These are phyloP conservation scores for Eristalinus sepulchralis DNA, from an alignment of 2,888 invertebrate species.

Conservation along the genomic window DNA sequence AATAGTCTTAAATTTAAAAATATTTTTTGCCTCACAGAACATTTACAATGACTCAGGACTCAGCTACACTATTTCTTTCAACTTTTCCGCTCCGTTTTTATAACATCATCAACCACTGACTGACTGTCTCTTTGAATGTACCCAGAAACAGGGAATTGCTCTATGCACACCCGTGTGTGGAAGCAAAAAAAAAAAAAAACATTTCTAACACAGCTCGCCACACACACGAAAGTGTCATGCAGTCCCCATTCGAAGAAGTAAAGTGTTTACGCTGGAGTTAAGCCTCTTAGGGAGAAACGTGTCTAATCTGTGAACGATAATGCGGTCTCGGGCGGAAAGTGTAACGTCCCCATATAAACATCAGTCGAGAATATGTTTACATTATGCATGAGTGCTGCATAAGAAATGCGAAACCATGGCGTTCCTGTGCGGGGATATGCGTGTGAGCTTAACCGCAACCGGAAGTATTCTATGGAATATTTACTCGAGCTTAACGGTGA, in stretches of 20 bases:
- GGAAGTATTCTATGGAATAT: no score
- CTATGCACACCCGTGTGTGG: neutral
- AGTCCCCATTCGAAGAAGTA: neutral
- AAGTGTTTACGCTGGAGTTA: neutral
- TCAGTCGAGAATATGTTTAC: neutral
- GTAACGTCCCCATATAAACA: neutral
- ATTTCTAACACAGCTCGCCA: neutral
- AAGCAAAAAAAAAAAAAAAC: neutral
- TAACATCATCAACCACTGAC: no score
- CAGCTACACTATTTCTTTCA: no score
- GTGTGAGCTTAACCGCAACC: no score
- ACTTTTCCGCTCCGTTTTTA: no score
- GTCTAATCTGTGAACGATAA: neutral
- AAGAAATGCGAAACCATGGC: neutral
- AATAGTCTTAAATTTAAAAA: no score
- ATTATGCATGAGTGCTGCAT: neutral
- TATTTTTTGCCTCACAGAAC: no score
- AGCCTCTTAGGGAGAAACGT: neutral
- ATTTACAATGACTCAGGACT: no score
- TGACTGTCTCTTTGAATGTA: no score
- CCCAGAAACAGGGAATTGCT: neutral
- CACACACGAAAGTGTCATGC: neutral
- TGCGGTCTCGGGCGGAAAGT: neutral
- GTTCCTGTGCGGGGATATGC: no score
- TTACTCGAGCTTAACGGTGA: no score